Conservation (phyloP, 2,113 vertebrate species). For the Tautogolabrus adspersus region DNA sequence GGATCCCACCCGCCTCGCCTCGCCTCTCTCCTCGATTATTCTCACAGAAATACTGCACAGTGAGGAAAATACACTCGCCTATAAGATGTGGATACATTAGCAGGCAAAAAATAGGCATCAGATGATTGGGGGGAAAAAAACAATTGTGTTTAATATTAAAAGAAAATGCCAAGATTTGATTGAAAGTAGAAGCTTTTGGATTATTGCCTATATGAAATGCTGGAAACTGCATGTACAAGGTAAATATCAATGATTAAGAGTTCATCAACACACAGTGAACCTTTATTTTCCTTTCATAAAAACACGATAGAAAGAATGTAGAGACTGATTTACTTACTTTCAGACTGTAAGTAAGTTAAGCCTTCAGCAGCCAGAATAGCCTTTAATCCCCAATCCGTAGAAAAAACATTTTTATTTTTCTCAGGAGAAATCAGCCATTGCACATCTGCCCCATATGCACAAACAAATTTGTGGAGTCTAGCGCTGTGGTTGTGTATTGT, state of each 20-base stretch:
- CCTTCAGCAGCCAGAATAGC: background rate
- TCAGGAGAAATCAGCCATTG: slow-evolving; percentile 17
- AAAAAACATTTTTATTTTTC: background rate
- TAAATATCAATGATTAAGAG: background rate
- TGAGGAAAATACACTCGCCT: background rate
- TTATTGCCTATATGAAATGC: background rate
- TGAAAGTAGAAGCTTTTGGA: background rate
- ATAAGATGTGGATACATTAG: background rate
- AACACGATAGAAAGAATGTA: background rate
- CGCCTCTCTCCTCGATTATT: background rate
- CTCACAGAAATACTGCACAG: background rate
- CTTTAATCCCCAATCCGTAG: slow-evolving; percentile 6
- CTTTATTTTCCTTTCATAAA: background rate
- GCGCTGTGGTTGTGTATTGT: background rate
- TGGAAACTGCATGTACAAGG: background rate
- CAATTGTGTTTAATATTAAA: background rate
- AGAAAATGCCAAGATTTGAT: background rate
- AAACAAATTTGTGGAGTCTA: background rate
- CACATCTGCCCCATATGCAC: background rate
- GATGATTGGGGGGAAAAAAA: background rate
- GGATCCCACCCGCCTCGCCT: background rate
- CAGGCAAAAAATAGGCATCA: background rate
- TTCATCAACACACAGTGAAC: background rate
- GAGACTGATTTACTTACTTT: background rate
- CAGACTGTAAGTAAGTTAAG: slow-evolving; percentile 6